Evolutionary conservation across 1,140 invertebrate species (phyloP).

Genomic region (Cherax quadricarinatus): DNA sequence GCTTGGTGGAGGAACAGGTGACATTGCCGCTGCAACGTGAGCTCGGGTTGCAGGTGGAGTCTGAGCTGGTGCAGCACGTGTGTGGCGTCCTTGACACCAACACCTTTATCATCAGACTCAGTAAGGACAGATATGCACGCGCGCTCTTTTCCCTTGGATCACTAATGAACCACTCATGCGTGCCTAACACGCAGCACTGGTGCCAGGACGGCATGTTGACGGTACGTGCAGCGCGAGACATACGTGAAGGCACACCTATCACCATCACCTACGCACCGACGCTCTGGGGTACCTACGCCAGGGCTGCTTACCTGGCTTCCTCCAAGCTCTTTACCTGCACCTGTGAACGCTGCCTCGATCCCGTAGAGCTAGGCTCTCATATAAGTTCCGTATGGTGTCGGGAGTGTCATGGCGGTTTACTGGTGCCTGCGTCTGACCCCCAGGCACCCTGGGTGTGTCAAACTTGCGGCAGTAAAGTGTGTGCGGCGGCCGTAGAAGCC

Average conservation of each 20-base stretch:
- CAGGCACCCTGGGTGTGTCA: conserved; percentile 45
- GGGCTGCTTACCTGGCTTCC: conserved; percentile 81
- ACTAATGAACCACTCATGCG: conserved; percentile 87
- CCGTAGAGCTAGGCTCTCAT: conserved; percentile 74
- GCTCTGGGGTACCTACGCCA: conserved; percentile 84
- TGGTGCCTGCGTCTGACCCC: conserved; percentile 73
- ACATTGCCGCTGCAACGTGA: neutral
- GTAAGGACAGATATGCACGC: conserved; percentile 77
- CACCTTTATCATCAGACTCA: conserved; percentile 85
- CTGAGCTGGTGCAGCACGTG: conserved; percentile 83
- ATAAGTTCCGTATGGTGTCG: conserved; percentile 67
- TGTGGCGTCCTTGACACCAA: conserved; percentile 88
- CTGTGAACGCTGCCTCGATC: conserved; percentile 73
- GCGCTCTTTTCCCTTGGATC: conserved; percentile 86
- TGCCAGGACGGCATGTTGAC: conserved; percentile 76
- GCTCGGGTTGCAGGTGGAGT: neutral
- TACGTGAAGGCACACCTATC: conserved; percentile 82
- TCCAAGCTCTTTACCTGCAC: conserved; percentile 84
- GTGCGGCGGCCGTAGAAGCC: conserved; percentile 17
- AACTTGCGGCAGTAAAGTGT: conserved; percentile 6
- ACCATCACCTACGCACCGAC: conserved; percentile 87
- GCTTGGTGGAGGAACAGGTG: conserved; percentile 45
- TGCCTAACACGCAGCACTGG: conserved; percentile 88
- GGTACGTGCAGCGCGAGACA: conserved; percentile 82
- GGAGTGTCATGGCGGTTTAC: conserved; percentile 70